Conservation (phyloP, 1,140 invertebrate genomes). For the Hermetia illucens region DNA sequence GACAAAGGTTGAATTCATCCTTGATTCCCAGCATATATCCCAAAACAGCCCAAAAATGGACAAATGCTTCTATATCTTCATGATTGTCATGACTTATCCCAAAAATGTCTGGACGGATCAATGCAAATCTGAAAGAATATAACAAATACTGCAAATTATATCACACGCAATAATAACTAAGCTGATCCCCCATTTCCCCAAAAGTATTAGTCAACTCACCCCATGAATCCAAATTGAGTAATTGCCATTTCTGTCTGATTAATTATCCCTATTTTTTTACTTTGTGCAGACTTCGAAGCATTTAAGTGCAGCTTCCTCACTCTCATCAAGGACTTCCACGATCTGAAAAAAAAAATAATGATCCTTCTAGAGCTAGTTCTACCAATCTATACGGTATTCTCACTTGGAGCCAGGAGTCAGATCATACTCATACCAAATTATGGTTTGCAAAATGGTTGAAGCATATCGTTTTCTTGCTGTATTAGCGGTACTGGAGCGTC, state of each 20-base stretch:
- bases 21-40: slow-evolving; percentile 61
- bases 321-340: slow-evolving; percentile 43
- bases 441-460: slow-evolving; percentile 47
- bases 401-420: slow-evolving; percentile 39
- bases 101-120: slow-evolving; percentile 44
- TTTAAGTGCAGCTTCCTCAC: slow-evolving; percentile 45
- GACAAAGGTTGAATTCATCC: slow-evolving; percentile 30
- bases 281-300: slow-evolving; percentile 32
- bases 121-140: slow-evolving; percentile 28
- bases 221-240: slow-evolving; percentile 71
- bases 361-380: not conserved
- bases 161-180: not conserved
- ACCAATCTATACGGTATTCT: slow-evolving; percentile 20
- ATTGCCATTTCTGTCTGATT: slow-evolving; percentile 64
- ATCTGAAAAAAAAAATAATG: slow-evolving; percentile 22
- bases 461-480: slow-evolving; percentile 57
- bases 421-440: slow-evolving; percentile 52
- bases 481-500: slow-evolving; percentile 39
- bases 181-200: not conserved
- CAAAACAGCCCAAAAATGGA: slow-evolving; percentile 67
- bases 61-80: slow-evolving; percentile 50
- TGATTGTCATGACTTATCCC: slow-evolving; percentile 36
- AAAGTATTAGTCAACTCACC: slow-evolving; percentile 15
- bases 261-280: slow-evolving; percentile 31
- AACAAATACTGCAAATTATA: not conserved